Conservation (phyloP, 2,113 vertebrate genomes). For the Alethe diademata region DNA sequence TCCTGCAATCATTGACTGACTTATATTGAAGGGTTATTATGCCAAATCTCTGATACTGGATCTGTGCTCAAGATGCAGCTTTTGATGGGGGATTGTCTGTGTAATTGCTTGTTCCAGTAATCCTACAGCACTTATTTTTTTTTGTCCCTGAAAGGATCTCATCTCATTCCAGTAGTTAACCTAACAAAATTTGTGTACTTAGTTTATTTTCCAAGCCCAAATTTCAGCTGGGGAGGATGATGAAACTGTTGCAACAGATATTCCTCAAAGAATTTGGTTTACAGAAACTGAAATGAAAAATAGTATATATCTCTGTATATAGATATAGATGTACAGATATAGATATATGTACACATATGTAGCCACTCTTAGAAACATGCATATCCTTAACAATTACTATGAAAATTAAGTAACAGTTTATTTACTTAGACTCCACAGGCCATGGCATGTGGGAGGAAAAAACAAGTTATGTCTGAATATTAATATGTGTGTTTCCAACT, state of each 20-base stretch:
- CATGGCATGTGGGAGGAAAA: background rate
- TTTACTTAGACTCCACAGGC: background rate
- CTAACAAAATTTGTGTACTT: background rate
- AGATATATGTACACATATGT: fast-evolving
- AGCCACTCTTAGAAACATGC: background rate
- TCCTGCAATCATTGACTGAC: background rate
- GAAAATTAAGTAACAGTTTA: background rate
- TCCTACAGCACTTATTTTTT: background rate
- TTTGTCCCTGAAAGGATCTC: background rate
- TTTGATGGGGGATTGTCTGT: background rate
- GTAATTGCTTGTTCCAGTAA: background rate
- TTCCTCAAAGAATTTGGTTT: background rate
- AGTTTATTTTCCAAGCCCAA: background rate
- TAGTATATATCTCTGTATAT: no score
- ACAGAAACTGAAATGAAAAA: background rate
- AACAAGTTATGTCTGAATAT: background rate
- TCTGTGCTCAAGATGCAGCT: background rate
- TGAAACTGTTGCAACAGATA: background rate
- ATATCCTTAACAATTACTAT: background rate
- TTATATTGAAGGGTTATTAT: background rate
- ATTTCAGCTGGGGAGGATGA: background rate
- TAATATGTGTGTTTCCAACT: background rate
- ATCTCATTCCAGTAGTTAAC: background rate
- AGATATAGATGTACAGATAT: no score
- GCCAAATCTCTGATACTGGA: background rate